Base-by-base conservation (phyloP, 2,888 invertebrate genomes). In the Drosophila maculinotata region DNA sequence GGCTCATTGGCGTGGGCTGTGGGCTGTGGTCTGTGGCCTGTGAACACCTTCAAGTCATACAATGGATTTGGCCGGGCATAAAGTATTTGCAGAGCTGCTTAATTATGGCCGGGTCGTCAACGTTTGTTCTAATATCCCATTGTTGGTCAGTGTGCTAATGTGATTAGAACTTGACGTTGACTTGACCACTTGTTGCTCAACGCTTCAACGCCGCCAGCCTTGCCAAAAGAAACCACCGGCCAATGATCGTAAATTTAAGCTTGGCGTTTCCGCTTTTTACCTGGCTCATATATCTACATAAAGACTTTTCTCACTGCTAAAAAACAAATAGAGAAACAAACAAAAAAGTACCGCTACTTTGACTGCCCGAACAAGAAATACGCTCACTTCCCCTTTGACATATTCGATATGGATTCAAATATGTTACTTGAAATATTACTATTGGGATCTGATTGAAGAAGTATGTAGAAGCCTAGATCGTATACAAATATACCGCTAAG, bases 131-230 rank as follows among this genome's bases (percentile, higher is more conserved):
- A 69, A 74, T 56, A 48, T 66, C 66, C 59, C 67, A 81, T 80
- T 79, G 79, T 84, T 84, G 79, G 79, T 69, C 82, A 78, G 64
- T 78, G 81, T 84, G 85, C 62, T 81, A 81, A 81, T 76, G 86
- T 82, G 81, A 85, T 85, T 85, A 76, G 83, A 71, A 71, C 58
- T 44, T 26, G 65, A 48, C 36, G 79, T 44, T 47, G 58, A 62
- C 75, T 64, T 65, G 49, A 54, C 78, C 85, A 80, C 83, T 79
- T 81, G 78, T 81, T 86, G 83, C 86, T 64, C 48, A 78, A 84
- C 76, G 67, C 64, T 57, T 51, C 56, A 53, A 44, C 36, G 68
- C 73, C 47, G 38, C 1, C 26, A 73, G 51, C 65, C 78, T 69
- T 69, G 85, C 57, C 69, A 59, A 53, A 65, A 51, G 72, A 71